These are phyloP conservation scores for Patiria pectinifera DNA, from an alignment of 53 echinoderm and acorn worm genomes.

Conservation along the genomic window DNA sequence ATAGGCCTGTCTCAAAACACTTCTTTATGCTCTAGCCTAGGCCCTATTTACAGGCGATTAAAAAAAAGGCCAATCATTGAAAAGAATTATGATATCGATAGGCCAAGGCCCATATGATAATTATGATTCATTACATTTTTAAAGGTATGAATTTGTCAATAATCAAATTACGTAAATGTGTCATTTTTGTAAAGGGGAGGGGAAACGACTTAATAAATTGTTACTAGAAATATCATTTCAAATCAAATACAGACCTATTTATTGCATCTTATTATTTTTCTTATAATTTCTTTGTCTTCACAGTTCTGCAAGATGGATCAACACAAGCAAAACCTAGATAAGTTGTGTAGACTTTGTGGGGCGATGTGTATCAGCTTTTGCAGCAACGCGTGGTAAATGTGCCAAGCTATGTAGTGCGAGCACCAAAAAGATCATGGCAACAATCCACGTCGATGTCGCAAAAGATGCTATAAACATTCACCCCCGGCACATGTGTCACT, in stretches of 20 bases:
- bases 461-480: background rate
- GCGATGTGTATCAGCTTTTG: background rate
- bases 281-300: background rate
- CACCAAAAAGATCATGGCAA: background rate
- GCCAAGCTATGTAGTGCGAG: background rate
- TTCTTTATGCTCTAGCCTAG: too few species aligned
- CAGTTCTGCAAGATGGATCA: constrained; percentile 8
- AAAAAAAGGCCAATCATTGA: too few species aligned
- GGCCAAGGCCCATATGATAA: too few species aligned
- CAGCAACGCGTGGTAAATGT: background rate
- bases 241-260: background rate
- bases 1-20: too few species aligned
- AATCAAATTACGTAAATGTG: too few species aligned
- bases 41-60: too few species aligned
- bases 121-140: too few species aligned
- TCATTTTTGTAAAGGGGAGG: too few species aligned
- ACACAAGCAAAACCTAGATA: background rate
- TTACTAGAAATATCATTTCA: background rate
- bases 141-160: too few species aligned
- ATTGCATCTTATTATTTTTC: background rate
- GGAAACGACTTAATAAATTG: background rate
- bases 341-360: constrained; percentile 39
- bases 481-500: background rate
- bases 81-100: too few species aligned
- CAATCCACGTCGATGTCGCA: background rate